Conservation (phyloP, 2,888 invertebrate genomes). For the Eilema sororculum region DNA sequence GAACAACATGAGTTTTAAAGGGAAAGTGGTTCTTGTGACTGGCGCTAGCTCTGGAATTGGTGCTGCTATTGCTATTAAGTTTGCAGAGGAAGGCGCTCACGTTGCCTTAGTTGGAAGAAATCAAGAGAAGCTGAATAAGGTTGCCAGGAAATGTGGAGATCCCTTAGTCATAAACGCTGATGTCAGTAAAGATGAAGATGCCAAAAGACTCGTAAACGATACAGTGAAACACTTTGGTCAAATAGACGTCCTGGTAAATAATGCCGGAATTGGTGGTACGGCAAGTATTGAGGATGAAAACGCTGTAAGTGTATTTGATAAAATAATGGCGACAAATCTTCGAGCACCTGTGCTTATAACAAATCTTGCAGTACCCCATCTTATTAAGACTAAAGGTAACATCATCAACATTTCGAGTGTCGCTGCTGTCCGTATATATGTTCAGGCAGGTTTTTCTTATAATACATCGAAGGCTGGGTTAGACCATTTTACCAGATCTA, state of each 20-base stretch:
- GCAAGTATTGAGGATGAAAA: slow-evolving; percentile 22
- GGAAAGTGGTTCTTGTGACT: slow-evolving; percentile 55
- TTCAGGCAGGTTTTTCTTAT: slow-evolving; percentile 29
- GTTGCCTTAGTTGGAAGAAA: slow-evolving; percentile 53
- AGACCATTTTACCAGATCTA: slow-evolving; percentile 50
- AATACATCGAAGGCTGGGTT: slow-evolving; percentile 50
- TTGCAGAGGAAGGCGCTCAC: slow-evolving; percentile 42
- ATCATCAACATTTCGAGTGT: slow-evolving; percentile 89
- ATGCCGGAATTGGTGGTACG: slow-evolving; percentile 26
- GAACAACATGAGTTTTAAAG: slow-evolving; percentile 48
- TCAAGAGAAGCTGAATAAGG: slow-evolving; percentile 36
- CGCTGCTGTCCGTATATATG: slow-evolving; percentile 11
- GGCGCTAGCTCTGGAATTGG: slow-evolving; percentile 58
- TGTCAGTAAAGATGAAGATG: slow-evolving; percentile 25
- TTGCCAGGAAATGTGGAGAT: slow-evolving; percentile 23
- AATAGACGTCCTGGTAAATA: slow-evolving; percentile 37
- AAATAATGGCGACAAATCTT: slow-evolving; percentile 33
- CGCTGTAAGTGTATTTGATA: slow-evolving; percentile 29
- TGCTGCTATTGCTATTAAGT: slow-evolving; percentile 43
- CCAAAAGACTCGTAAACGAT: slow-evolving; percentile 22
- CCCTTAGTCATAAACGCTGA: slow-evolving; percentile 29
- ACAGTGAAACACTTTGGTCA: slow-evolving; percentile 27
- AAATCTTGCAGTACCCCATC: slow-evolving; percentile 42
- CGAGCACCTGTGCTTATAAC: slow-evolving; percentile 34
- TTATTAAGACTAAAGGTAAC: slow-evolving; percentile 76